Base-by-base conservation (phyloP, 2,113 vertebrate species). In the Microtus pennsylvanicus region DNA sequence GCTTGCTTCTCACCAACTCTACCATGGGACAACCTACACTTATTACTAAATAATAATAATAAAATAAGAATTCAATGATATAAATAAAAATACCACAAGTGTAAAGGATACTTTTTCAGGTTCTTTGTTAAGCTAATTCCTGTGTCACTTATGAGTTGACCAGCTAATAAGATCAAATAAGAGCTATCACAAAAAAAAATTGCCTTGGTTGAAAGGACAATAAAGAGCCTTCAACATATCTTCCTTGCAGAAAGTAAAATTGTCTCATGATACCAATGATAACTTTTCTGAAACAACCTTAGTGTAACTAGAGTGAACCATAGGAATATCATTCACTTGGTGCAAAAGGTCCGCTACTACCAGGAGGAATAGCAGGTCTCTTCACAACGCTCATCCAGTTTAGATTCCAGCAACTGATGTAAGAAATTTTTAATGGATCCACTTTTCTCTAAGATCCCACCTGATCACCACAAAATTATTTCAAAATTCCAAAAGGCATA, bases 401-500 rank as follows among this genome's bases (percentile, higher is more conserved):
- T 65, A 4, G 58, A 45, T 12, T 30, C 38, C 38, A 85, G 26
- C 8, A 45, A 8, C 28, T 26, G 42, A 33, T 4, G 26, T 30
- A 65, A 65, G 38, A 33, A 10, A 19, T 30, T 28, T n/a, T 3
- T 61, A 38, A 38, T 17, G 26, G 14, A 14, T 45, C 26, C 4
- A 45, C 22, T 11, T 0, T 61, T 65, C 24, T 45, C 26, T 30
- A 65, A 93, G 75, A 16, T 91, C 78, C 78, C 9, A 42, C 45
- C 47, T 69, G 45, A 75, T 76, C 50, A 42, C 52, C 91, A 88
- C 12, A 91, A 76, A 67, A 50, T 93, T 77, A 17, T 86, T 89
- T 78, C 28, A 88, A 89, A 24, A 75, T 11, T 67, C 35, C 92
- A 47, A 94, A 94, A 94, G 85, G 5, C 81, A 82, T 85, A 72